These are phyloP conservation scores for Neuroterus valhalla DNA, from an alignment of 1,140 invertebrate species.

Conservation along the genomic window DNA sequence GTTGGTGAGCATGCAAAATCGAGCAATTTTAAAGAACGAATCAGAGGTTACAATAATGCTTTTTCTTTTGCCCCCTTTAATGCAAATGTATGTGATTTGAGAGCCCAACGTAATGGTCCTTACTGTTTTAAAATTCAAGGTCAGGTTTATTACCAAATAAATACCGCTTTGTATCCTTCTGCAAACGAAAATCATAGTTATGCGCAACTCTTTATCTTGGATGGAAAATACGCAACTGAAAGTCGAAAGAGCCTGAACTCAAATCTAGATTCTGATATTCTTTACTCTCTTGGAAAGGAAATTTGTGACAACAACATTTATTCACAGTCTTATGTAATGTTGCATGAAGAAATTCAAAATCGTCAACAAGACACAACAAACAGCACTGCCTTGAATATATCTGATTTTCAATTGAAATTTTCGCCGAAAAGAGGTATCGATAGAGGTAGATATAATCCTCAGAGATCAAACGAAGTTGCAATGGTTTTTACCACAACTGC, in stretches of 20 bases:
- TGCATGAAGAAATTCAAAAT: slow-evolving; percentile 16
- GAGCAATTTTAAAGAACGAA: slow-evolving; percentile 31
- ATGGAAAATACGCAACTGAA: slow-evolving; percentile 34
- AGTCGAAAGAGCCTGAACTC: slow-evolving; percentile 22
- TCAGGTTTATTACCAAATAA: too few relatives aligned
- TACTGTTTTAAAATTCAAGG: slow-evolving; percentile 42
- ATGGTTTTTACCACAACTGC: slow-evolving; percentile 38
- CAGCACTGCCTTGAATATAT: neutral
- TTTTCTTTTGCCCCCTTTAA: slow-evolving; percentile 44
- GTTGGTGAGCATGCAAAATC: slow-evolving; percentile 36
- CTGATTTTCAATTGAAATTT: slow-evolving; percentile 19
- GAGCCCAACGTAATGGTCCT: slow-evolving; percentile 1
- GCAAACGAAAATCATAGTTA: slow-evolving; percentile 30
- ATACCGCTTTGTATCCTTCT: slow-evolving; percentile 37
- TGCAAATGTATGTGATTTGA: slow-evolving; percentile 42
- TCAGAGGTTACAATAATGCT: slow-evolving; percentile 33
- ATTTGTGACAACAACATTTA: slow-evolving; percentile 20
- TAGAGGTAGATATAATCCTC: too few relatives aligned
- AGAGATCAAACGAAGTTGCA: too few relatives aligned
- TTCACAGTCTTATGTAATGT: slow-evolving; percentile 26
- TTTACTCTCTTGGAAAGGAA: slow-evolving; percentile 25
- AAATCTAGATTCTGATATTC: slow-evolving; percentile 31
- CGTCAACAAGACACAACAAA: neutral
- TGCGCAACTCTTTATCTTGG: slow-evolving; percentile 39
- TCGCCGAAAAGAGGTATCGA: slow-evolving; percentile 7